Conservation (phyloP, 1,140 invertebrate genomes). For the Achroia grisella region DNA sequence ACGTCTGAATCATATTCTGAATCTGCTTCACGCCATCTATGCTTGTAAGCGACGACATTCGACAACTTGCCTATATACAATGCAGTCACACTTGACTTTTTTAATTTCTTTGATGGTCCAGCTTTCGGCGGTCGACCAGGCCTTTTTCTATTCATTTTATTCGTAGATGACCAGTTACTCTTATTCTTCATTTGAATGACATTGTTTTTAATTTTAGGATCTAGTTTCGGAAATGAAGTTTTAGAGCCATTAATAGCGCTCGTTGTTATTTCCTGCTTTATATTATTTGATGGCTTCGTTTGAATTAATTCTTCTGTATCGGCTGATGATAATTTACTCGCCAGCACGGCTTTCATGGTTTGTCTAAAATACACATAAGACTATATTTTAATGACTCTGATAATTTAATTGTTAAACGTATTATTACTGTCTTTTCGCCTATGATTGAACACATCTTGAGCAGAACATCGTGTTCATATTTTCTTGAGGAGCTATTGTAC, state of each 20-base stretch:
- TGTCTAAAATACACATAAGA: constrained; percentile 22
- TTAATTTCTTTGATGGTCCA: constrained; percentile 19
- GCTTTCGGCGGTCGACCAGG: constrained; percentile 16
- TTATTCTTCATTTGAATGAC: not conserved
- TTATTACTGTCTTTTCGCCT: no score
- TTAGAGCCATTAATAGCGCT: not conserved
- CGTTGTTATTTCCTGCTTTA: not conserved
- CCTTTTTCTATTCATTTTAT: constrained; percentile 5
- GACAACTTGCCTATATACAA: constrained; percentile 34
- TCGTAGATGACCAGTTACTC: no score
- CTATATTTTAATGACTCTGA: no score
- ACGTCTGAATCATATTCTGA: constrained; percentile 20
- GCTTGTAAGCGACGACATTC: constrained; percentile 22
- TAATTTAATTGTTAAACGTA: no score
- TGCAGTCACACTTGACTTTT: constrained; percentile 6
- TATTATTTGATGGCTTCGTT: not conserved
- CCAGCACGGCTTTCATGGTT: constrained; percentile 22
- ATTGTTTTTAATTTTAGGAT: not conserved
- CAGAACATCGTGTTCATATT: no score
- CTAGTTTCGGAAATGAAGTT: not conserved
- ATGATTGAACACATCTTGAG: no score
- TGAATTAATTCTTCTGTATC: constrained; percentile 1
- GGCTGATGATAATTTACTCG: constrained; percentile 4
- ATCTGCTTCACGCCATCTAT: not conserved
- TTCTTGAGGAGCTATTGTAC: no score